Base-by-base conservation (phyloP, 2,113 vertebrate species). In the Nothocercus julius region DNA sequence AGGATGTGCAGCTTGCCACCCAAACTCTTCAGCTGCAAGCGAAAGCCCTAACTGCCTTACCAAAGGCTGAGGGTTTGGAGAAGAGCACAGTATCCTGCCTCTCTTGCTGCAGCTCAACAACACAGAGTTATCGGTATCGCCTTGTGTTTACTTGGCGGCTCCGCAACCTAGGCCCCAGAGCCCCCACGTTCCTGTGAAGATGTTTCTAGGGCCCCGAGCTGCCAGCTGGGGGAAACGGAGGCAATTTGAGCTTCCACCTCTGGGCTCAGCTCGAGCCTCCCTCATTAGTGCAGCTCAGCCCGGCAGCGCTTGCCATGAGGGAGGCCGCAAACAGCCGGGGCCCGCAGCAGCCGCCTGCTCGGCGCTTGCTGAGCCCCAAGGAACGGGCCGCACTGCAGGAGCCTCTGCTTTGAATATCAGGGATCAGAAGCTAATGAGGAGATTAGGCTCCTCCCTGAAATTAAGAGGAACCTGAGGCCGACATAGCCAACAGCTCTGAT, bases 361-460 rank as follows among this genome's bases (percentile, higher is more conserved):
- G 25, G 79, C 13, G 18, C 7, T 61, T 1, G 0, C 18, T 51
- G 0, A 5, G n/a, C 47, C 59, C 58, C 28, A 28, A 19, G 53
- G 51, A 82, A 11, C 9, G 9, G 62, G 21, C 72, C 53, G 72
- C 45, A 17, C 76, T 53, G 67, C 45, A 49, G 63, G 67, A 36
- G 67, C 47, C 22, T 58, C 59, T 49, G 22, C 34, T 77, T 13
- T 9, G 32, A 58, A 2, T 25, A 17, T 11, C 19, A 15, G 0
- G 2, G 54, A 32, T 28, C 47, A 95, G 82, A 36, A 74, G 2
- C 22, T 83, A 32, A 40, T 11, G 27, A 40, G 59, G 56, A 58
- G 40, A 14, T 16, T 4, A 62, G 24, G 63, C 30, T 63, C 25
- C 68, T 77, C 61, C 49, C 62, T 20, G 62, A 56, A 10, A 66